These are phyloP conservation scores for Epinephelus cyanopodus DNA, from an alignment of 2,113 vertebrate species.

Conservation along the genomic window DNA sequence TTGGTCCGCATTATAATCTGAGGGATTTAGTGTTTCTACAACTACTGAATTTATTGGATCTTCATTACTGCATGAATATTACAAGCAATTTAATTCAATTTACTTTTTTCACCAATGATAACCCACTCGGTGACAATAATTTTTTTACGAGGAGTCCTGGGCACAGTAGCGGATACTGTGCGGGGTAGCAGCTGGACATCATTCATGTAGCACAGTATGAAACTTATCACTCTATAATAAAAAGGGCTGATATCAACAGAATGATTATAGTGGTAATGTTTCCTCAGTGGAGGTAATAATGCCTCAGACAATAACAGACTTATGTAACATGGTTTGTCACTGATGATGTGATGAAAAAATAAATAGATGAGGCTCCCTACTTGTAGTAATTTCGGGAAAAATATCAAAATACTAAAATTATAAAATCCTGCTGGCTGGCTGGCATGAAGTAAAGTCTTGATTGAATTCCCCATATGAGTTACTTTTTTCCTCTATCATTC, in stretches of 20 bases:
- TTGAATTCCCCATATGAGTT: slow-evolving; percentile 43
- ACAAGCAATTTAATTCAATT: slow-evolving; percentile 11
- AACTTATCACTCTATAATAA: slow-evolving; percentile 1
- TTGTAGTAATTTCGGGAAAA: slow-evolving; percentile 19
- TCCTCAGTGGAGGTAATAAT: slow-evolving; percentile 23
- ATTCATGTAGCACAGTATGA: slow-evolving; percentile 6
- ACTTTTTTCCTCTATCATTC: neutral
- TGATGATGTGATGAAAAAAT: neutral
- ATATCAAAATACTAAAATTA: slow-evolving; percentile 55
- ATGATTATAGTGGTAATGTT: slow-evolving; percentile 7
- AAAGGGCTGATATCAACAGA: slow-evolving; percentile 7
- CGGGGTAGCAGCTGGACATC: slow-evolving; percentile 15
- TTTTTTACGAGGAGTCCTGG: neutral
- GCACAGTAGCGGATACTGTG: neutral
- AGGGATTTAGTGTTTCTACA: neutral
- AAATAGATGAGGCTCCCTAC: slow-evolving; percentile 1
- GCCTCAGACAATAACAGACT: slow-evolving; percentile 11
- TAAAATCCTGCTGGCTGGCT: slow-evolving; percentile 26
- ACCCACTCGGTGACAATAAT: slow-evolving; percentile 9
- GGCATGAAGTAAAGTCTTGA: slow-evolving; percentile 43
- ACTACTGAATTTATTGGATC: neutral
- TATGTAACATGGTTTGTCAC: neutral
- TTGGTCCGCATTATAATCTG: neutral
- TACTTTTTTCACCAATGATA: slow-evolving; percentile 7
- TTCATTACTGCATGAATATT: neutral